Evolutionary conservation across 2,113 vertebrate species (phyloP), one percentile per base, ranked within the genome.

Genomic region (Chrysemys picta): DNA sequence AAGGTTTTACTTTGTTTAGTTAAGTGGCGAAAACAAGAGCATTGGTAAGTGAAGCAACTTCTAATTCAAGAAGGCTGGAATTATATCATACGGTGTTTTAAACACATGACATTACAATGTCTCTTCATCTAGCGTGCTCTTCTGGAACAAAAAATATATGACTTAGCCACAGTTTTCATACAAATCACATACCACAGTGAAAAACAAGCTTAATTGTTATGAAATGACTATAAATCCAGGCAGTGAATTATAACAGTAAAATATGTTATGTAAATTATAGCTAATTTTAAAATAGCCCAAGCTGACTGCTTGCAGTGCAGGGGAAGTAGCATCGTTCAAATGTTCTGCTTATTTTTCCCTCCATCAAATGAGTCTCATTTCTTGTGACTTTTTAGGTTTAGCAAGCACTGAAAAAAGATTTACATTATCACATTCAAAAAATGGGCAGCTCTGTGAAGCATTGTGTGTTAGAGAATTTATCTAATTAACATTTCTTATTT

Each of bases 261-360:
- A 94, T 93, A 97, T 86, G 88, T 89, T 97, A 97, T 97, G 96
- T 82, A 98, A 98, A 98, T 97, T 94, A 92, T 25, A 97, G 89
- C 89, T 97, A 93, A 97, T 98, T 97, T 98, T 97, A 95, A 96
- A 98, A 97, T 91, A 97, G 84, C 42, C 72, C 29, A 54, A 87
- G 97, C 76, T 96, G 96, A 96, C 96, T 95, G 90, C 94, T 91
- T 98, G 96, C 69, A 94, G 92, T 90, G 31, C 54, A 82, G 87
- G 57, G 84, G 87, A 84, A 94, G 80, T 97, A 97, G 11, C 0
- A 0, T 76, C 89, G 79, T 84, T 94, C 84, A 92, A 91, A 92
- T 10, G 54, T 29, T 65, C 13, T 21, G 78, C 65, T 86, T 21
- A 84, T 90, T 93, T 91, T 93, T 95, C 65, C 56, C 54, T 0